Base-by-base conservation (phyloP, 2,113 vertebrate genomes). In the Seriola quinqueradiata region DNA sequence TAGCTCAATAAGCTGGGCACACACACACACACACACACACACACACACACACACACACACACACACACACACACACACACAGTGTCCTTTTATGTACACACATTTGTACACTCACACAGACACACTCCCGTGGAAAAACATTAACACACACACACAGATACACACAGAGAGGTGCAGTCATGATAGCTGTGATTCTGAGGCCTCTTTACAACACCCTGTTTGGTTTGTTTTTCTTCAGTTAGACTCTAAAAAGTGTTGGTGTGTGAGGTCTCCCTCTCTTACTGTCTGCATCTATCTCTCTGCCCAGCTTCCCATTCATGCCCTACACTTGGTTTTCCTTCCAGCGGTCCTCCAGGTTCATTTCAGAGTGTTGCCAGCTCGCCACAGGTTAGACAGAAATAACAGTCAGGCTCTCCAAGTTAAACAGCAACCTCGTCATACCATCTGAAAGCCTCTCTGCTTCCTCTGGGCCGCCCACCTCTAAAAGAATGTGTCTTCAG, bases 311-410 rank as follows among this genome's bases (percentile, higher is more conserved):
- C 82, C 77, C 73, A 74, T 91, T 88, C 88, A 88, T 70, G 14
- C 74, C 64, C 32, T 19, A 14, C 48, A 23, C 79, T 88, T 52
- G 67, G 75, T 81, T 86, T 86, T 67, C 61, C 78, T 90, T 63
- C 71, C 72, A 70, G 70, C 40, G 80, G 84, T 86, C 77, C 70
- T 82, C 82, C 79, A 78, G 69, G 61, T 85, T 81, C 58, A 52
- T 85, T 83, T 84, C 42, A 63, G 79, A 81, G 70, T 54, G 81
- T 38, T 83, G 80, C 90, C 80, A 86, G 76, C 80, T 84, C 71
- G 54, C 81, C 88, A 76, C 90, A 88, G 91, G 89, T 90, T 84
- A 68, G 72, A 90, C 88, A 89, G 89, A 84, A 94, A 91, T 89
- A 93, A 92, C 91, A 93, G 82, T 14, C 25, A 0, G 55, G 48